These are phyloP conservation scores for Periplaneta americana DNA, from an alignment of 1,140 invertebrate species.

Conservation along the genomic window DNA sequence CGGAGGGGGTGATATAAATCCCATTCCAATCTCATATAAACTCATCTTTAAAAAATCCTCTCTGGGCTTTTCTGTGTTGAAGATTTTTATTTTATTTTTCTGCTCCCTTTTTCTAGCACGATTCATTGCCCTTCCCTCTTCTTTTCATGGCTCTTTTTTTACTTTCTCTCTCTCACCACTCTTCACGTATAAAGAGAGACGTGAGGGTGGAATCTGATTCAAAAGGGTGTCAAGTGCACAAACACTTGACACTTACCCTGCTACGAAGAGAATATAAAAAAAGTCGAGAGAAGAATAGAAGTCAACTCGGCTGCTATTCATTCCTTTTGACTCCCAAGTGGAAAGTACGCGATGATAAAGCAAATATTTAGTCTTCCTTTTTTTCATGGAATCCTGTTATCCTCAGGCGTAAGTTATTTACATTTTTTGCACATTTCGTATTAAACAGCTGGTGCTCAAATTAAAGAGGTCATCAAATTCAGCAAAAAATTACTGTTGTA, in stretches of 20 bases:
- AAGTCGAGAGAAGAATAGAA: background rate
- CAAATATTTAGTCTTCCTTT: background rate
- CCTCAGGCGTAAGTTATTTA: background rate
- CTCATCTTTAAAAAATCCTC: constrained; percentile 6
- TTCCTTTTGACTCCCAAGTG: background rate
- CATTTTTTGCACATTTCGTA: background rate
- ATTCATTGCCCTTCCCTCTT: constrained; percentile 1
- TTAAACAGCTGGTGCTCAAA: background rate
- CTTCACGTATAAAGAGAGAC: constrained; percentile 5
- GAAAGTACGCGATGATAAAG: background rate
- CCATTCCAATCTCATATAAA: background rate
- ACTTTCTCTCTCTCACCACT: background rate
- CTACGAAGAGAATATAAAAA: constrained; percentile 1
- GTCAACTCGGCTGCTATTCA: background rate
- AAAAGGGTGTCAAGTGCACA: constrained; percentile 10
- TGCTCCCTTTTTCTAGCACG: background rate
- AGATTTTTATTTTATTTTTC: background rate
- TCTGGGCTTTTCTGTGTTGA: background rate
- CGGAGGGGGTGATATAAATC: background rate
- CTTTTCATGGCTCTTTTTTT: constrained; percentile 1
- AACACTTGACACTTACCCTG: constrained; percentile 10
- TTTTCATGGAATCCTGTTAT: background rate
- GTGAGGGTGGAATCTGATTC: constrained; percentile 9
- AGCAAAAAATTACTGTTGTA: too few species aligned
- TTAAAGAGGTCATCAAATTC: background rate